Evolutionary conservation across 2,888 invertebrate genomes (phyloP).

Genomic region (Cryptophagus acutangulus): DNA sequence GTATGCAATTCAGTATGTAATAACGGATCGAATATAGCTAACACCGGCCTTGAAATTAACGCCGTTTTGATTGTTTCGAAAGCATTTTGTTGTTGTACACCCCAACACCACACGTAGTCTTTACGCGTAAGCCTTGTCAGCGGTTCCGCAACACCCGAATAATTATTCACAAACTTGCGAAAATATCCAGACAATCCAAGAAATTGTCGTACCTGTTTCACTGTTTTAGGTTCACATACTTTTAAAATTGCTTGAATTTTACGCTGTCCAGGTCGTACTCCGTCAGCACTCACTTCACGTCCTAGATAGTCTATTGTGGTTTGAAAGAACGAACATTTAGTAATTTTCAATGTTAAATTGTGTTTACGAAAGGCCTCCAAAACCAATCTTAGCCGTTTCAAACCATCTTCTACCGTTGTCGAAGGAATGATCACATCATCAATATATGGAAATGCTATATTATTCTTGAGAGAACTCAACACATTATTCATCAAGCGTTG

Average conservation of each 20-base stretch:
- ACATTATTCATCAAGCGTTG: conserved; percentile 25
- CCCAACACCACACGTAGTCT: conserved; percentile 1
- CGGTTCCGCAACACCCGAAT: conserved; percentile 22
- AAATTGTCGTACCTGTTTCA: conserved; percentile 24
- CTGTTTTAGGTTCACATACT: conserved; percentile 28
- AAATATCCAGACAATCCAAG: conserved; percentile 25
- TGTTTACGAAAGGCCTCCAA: conserved; percentile 10
- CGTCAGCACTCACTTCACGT: conserved; percentile 12
- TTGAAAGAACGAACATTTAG: conserved; percentile 17
- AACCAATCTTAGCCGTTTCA: conserved; percentile 12
- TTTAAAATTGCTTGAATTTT: conserved; percentile 26
- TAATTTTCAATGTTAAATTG: conserved; percentile 18
- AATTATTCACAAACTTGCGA: conserved; percentile 25
- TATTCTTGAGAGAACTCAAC: conserved; percentile 3
- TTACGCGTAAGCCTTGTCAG: conserved; percentile 21
- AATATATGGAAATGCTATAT: conserved; percentile 12
- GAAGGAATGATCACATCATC: conserved; percentile 17
- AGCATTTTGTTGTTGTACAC: not conserved
- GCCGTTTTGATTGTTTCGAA: conserved; percentile 7
- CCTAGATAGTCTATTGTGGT: conserved; percentile 16
- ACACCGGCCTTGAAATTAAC: conserved; percentile 14
- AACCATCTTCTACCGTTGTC: conserved; percentile 10
- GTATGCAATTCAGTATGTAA: conserved; percentile 30
- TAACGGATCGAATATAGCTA: conserved; percentile 22
- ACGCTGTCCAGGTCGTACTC: conserved; percentile 8